Evolutionary conservation across 2,888 invertebrate genomes (phyloP).

Genomic region (Malacosoma neustria): DNA sequence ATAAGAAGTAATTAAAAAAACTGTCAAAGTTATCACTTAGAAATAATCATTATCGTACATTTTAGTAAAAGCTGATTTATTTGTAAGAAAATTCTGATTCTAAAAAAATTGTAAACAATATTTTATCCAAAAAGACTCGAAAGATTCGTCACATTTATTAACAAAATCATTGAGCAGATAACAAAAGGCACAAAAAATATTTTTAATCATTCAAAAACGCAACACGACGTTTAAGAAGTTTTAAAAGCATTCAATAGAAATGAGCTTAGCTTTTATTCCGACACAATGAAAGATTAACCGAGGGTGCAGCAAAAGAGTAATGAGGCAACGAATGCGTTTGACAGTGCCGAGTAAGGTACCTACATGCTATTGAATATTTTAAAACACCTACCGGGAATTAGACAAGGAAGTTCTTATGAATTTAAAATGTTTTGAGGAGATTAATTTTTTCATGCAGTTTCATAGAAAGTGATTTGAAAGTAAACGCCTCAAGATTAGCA

Average conservation of each 20-base stretch:
- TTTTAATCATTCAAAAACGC: slow-evolving; percentile 20
- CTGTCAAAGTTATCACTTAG: no score
- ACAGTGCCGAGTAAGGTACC: slow-evolving; percentile 33
- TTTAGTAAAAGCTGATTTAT: no score
- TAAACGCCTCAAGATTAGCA: no score
- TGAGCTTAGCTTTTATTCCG: slow-evolving; percentile 36
- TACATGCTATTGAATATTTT: slow-evolving; percentile 52
- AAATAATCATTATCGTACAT: no score
- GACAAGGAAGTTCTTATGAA: slow-evolving; percentile 9
- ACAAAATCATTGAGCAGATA: not conserved
- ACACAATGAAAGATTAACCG: slow-evolving; percentile 61
- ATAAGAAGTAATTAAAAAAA: no score
- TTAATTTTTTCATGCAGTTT: not conserved
- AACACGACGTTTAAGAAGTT: slow-evolving; percentile 25
- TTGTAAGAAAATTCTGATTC: no score
- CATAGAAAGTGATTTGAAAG: not conserved
- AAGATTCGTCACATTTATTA: not conserved
- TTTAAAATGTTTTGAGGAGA: not conserved
- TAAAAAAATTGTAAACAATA: not conserved
- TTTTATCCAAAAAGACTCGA: not conserved
- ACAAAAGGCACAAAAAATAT: slow-evolving; percentile 12
- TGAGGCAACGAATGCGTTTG: slow-evolving; percentile 58
- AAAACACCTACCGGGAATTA: slow-evolving; percentile 37
- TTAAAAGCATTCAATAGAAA: slow-evolving; percentile 40
- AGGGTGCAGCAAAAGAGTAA: slow-evolving; percentile 51